Evolutionary conservation across 2,888 invertebrate species (phyloP), one percentile per base, ranked within the genome.

Genomic region (Aphrophora alni): DNA sequence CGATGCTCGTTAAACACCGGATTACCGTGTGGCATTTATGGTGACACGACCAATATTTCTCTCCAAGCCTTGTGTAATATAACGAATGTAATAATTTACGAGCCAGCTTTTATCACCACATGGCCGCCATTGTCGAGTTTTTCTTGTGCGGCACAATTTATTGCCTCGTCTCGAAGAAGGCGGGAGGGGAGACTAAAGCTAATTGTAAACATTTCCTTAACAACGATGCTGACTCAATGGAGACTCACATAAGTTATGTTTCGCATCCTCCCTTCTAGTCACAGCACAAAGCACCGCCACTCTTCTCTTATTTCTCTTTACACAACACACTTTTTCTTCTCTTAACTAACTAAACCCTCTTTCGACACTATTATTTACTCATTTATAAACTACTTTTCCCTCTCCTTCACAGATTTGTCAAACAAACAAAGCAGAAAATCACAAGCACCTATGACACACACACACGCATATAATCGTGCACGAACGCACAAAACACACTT

Each of bases 51-150:
- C 81, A 77, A 81, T 81, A 81, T 81, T 81, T 80, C 80, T 80
- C 80, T 81, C 77, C 59, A 28, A 76, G 76, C 77, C 77, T 51
- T 38, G 79, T 69, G 79, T 77, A 74, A 81, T 81, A 81, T 81
- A 81, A 81, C 81, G 81, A 81, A 81, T 81, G 81, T 77, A 81
- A 81, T 81, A 81, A 81, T 81, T 81, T 81, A 81, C 81, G 81
- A 77, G 77, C 81, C 33, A 69, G 81, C 81, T 81, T 81, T 81
- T 81, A 81, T 81, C 81, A 77, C 81, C 81, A 68, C 81, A 81
- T 73, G 81, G 81, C 81, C 81, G 81, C 81, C 81, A 81, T 81
- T 81, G 81, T 81, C 26, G 81, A 77, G 75, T 81, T 81, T 81
- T 81, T 81, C 81, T 81, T 77, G 71, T 77, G 75, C 80, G 77